A percentile compares a stretch with the other conserved stretches of the same genome.
Evolutionary conservation across 1,140 invertebrate genomes (phyloP).

Genomic region (Anastrepha obliqua): DNA sequence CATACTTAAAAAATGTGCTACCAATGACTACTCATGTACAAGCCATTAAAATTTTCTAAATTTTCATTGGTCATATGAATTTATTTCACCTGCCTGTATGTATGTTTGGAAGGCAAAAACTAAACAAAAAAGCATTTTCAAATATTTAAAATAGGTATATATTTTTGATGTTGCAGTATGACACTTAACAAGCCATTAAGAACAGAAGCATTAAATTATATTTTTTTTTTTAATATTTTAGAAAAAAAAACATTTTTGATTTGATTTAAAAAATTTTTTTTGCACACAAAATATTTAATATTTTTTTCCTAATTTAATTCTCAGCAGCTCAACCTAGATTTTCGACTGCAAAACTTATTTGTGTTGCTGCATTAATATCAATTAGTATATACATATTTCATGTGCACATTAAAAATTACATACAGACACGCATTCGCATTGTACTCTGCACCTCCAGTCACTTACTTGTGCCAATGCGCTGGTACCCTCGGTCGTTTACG

Average conservation of each 20-base stretch:
- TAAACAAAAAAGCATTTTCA: too few species aligned
- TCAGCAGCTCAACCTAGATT: too few species aligned
- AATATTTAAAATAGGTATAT: background rate
- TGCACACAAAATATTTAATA: background rate
- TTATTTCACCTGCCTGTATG: conserved; percentile 25
- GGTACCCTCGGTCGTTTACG: too few species aligned
- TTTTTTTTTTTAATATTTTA: background rate
- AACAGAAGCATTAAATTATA: background rate
- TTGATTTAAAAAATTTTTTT: background rate
- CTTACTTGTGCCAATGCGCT: too few species aligned
- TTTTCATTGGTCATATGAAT: background rate
- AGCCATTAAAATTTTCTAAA: background rate
- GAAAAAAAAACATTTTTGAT: background rate
- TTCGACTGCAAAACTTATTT: too few species aligned
- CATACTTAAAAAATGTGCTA: background rate
- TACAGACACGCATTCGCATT: too few species aligned
- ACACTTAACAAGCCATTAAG: background rate
- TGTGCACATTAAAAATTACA: too few species aligned
- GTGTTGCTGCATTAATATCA: too few species aligned
- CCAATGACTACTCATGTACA: background rate
- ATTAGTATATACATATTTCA: too few species aligned
- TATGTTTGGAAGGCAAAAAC: background rate
- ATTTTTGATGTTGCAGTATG: background rate
- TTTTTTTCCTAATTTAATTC: too few species aligned
- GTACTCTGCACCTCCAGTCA: too few species aligned